Conservation (phyloP, 2,888 invertebrate genomes). For the Cryptocephalus primarius region DNA sequence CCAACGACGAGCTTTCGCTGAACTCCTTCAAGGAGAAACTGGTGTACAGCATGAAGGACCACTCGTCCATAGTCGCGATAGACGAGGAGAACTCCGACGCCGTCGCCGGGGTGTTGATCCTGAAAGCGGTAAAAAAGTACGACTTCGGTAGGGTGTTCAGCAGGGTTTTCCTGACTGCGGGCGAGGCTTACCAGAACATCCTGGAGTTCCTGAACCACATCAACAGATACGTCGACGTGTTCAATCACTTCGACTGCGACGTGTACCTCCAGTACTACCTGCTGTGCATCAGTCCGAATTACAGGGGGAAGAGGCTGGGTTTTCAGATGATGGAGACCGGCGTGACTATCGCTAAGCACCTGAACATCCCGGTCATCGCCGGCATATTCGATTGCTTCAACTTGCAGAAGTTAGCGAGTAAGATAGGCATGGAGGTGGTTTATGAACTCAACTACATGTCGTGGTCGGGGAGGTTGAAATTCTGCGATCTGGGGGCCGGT, state of each 20-base stretch:
- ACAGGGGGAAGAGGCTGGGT: conserved; percentile 20
- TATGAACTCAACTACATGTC: conserved; percentile 36
- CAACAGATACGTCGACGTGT: conserved; percentile 29
- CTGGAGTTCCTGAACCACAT: conserved; percentile 23
- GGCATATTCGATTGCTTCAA: conserved; percentile 25
- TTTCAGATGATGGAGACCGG: conserved; percentile 15
- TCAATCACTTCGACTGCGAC: conserved; percentile 26
- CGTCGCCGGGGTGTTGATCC: conserved; percentile 27
- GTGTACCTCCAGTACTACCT: conserved; percentile 26
- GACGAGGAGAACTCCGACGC: conserved; percentile 11
- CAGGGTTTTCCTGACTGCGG: conserved; percentile 25
- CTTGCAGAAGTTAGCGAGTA: conserved; percentile 26
- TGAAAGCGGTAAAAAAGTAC: conserved; percentile 24
- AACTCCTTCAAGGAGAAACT: conserved; percentile 23
- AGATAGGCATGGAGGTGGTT: conserved; percentile 23
- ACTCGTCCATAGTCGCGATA: conserved; percentile 28
- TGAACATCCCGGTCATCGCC: conserved; percentile 26
- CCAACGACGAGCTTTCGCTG: conserved; percentile 24
- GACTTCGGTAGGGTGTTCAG: conserved; percentile 30
- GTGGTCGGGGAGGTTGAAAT: conserved; percentile 38
- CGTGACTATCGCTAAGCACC: conserved; percentile 27
- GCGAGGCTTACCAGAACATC: conserved; percentile 27
- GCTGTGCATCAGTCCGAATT: conserved; percentile 26
- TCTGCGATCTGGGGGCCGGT: conserved; percentile 40
- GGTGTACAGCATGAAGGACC: conserved; percentile 25